phyloP scores from a whole-genome alignment of 1,140 invertebrate genomes.

The Hyles vespertilio region DNA sequence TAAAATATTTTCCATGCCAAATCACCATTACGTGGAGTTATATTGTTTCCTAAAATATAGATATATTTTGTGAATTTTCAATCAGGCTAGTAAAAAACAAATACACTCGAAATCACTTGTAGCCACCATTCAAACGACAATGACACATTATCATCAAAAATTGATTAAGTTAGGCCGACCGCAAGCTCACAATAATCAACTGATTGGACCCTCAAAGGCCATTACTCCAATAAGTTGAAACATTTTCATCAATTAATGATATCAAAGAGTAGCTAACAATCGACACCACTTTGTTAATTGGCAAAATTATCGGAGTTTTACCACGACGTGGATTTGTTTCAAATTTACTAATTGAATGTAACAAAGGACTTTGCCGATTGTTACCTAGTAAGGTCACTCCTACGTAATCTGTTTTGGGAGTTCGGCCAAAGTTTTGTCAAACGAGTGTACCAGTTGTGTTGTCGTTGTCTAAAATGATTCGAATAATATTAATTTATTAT shows the following conservation, averaged over 20 bases:
- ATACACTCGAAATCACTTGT: too few relatives aligned
- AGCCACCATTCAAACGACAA: not conserved
- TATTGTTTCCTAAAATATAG: too few relatives aligned
- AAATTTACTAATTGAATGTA: constrained; percentile 8
- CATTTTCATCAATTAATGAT: constrained; percentile 11
- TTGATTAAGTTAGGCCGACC: constrained; percentile 6
- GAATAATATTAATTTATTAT: too few relatives aligned
- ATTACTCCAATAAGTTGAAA: constrained; percentile 7
- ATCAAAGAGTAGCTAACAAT: constrained; percentile 4
- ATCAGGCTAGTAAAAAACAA: not conserved
- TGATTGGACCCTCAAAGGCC: constrained; percentile 8
- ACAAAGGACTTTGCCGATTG: constrained; percentile 3
- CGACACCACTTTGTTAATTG: constrained; percentile 9
- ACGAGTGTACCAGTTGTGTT: too few relatives aligned
- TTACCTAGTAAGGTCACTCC: too few relatives aligned
- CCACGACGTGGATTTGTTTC: constrained; percentile 5
- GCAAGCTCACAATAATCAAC: constrained; percentile 11
- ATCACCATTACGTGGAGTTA: too few relatives aligned
- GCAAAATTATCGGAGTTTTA: constrained; percentile 8
- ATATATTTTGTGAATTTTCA: too few relatives aligned
- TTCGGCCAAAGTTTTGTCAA: too few relatives aligned
- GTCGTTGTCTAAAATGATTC: too few relatives aligned
- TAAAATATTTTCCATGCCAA: too few relatives aligned
- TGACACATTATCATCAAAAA: constrained; percentile 6
- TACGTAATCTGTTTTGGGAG: too few relatives aligned